These are phyloP conservation scores for Galerucella calmariensis DNA, from an alignment of 2,888 invertebrate species.

Conservation along the genomic window DNA sequence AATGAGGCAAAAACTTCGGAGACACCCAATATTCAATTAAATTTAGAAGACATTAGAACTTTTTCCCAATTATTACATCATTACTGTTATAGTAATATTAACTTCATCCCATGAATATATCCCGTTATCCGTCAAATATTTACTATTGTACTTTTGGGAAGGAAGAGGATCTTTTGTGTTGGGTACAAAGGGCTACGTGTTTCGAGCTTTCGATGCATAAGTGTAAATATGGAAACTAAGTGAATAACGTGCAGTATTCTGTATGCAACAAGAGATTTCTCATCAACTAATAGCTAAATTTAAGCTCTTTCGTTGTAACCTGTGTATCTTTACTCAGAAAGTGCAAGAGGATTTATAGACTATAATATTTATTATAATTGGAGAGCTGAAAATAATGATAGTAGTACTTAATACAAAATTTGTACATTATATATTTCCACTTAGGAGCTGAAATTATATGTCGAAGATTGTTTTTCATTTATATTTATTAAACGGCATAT, in stretches of 20 bases:
- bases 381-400: no score
- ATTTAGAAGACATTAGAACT: not conserved
- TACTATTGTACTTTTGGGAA: not conserved
- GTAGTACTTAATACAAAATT: no score
- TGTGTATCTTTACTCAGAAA: no score
- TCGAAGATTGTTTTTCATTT: no score
- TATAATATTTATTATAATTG: no score
- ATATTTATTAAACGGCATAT: no score
- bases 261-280: constrained; percentile 9
- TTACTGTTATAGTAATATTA: not conserved
- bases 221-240: constrained; percentile 15
- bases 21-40: not conserved
- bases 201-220: constrained; percentile 4
- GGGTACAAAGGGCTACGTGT: not conserved
- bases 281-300: not conserved
- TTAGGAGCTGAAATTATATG: no score
- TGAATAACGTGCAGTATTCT: constrained; percentile 10
- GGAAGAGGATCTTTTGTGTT: constrained; percentile 7
- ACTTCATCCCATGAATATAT: not conserved
- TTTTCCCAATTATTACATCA: not conserved
- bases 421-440: no score
- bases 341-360: no score
- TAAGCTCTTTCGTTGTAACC: not conserved
- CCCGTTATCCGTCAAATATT: not conserved
- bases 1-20: no score